These are phyloP conservation scores for Sebastes aleutianus DNA, from an alignment of 2,797 vertebrate species.

Conservation along the genomic window DNA sequence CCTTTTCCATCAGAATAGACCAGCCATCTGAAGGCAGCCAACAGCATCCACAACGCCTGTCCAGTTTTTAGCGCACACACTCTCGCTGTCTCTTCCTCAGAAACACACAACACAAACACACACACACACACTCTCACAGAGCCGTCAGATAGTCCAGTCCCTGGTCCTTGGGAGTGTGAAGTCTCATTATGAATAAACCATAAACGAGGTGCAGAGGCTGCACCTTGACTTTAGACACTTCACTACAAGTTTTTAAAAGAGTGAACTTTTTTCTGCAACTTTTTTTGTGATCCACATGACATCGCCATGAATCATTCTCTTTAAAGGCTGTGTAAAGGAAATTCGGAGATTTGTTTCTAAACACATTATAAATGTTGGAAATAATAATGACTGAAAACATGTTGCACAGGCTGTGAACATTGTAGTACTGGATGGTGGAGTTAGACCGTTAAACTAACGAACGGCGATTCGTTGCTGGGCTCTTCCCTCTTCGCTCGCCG, in stretches of 20 bases:
- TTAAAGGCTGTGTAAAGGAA: background rate
- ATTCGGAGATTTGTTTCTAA: too few relatives aligned
- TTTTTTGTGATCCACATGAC: constrained; percentile 37
- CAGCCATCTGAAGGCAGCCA: constrained; percentile 58
- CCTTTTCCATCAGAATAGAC: constrained; percentile 56
- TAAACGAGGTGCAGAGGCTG: constrained; percentile 39
- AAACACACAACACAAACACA: constrained; percentile 10
- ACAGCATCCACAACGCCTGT: constrained; percentile 50
- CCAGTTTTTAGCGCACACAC: constrained; percentile 43
- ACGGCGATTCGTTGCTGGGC: too few relatives aligned
- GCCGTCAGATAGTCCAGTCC: constrained; percentile 37
- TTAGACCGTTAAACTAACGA: too few relatives aligned
- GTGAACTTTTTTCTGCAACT: constrained; percentile 31
- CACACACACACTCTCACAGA: constrained; percentile 1
- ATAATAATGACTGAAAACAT: too few relatives aligned
- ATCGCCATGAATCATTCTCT: constrained; percentile 30
- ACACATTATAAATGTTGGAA: too few relatives aligned
- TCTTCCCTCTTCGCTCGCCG: too few relatives aligned
- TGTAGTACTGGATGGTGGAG: too few relatives aligned
- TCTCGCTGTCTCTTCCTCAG: constrained; percentile 2
- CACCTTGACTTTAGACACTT: constrained; percentile 54
- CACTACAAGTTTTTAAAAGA: constrained; percentile 44
- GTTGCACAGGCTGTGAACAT: too few relatives aligned
- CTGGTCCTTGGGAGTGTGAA: constrained; percentile 50
- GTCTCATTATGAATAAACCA: constrained; percentile 70